Percentiles rank a stretch among this genome's conserved stretches.
Evolutionary conservation across 2,113 vertebrate genomes (phyloP).

Genomic region (Ceyx margarethae): DNA sequence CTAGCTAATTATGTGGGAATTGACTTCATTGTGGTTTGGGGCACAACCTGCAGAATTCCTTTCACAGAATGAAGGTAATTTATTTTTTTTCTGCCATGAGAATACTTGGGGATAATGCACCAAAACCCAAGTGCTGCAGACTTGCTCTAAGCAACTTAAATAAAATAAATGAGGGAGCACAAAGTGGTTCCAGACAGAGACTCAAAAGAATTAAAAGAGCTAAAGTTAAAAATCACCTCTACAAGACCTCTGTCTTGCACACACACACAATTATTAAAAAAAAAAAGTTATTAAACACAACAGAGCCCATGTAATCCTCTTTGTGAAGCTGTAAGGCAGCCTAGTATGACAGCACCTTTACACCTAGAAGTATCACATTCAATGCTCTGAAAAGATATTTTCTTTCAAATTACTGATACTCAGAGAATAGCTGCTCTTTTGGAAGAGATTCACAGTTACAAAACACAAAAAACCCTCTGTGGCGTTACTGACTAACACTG

Average conservation of each 20-base stretch:
- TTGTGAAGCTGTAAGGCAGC: neutral
- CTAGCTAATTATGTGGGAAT: neutral
- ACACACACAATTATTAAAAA: neutral
- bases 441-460: slow-evolving; percentile 13
- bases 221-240: neutral
- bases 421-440: slow-evolving; percentile 9
- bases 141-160: neutral
- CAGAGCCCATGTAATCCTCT: slow-evolving; percentile 23
- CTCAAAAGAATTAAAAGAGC: neutral
- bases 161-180: neutral
- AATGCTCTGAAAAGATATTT: neutral
- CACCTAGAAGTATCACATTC: neutral
- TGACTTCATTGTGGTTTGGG: neutral
- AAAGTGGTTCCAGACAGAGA: neutral
- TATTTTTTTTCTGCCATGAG: neutral
- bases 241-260: neutral
- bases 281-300: neutral
- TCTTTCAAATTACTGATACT: slow-evolving; percentile 26
- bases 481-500: neutral
- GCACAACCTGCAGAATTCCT: neutral
- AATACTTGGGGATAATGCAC: neutral
- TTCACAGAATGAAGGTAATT: neutral
- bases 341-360: slow-evolving; percentile 31
- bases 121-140: neutral
- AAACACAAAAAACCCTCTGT: neutral